These are phyloP conservation scores for Eupleurogrammus muticus DNA, from an alignment of 2,797 vertebrate genomes.

Conservation along the genomic window DNA sequence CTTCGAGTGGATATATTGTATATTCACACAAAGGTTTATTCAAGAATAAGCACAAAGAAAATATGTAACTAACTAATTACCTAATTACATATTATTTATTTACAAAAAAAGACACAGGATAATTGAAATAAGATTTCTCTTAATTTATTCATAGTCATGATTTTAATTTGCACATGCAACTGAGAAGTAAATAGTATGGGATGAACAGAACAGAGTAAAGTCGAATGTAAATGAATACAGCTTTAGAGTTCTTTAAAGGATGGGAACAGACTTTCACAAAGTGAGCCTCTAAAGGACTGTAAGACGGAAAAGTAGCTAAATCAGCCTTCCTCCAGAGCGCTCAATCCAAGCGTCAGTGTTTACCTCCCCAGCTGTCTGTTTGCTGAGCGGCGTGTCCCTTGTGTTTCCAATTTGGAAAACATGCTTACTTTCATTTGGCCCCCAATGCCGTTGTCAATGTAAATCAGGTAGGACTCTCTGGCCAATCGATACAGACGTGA, in stretches of 20 bases:
- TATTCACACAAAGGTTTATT: too few relatives aligned
- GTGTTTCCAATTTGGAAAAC: constrained; percentile 74
- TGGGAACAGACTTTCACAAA: constrained; percentile 3
- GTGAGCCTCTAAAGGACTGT: constrained; percentile 13
- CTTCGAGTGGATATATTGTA: too few relatives aligned
- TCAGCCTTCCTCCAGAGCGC: constrained; percentile 42
- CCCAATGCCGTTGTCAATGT: constrained; percentile 62
- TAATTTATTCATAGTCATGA: too few relatives aligned
- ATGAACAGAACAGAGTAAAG: too few relatives aligned
- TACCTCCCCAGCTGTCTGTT: constrained; percentile 53
- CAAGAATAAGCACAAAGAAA: too few relatives aligned
- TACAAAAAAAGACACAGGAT: too few relatives aligned
- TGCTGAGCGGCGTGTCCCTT: constrained; percentile 38
- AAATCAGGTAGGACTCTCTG: constrained; percentile 69
- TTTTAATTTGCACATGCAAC: too few relatives aligned
- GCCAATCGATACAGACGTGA: constrained; percentile 68
- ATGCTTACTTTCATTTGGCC: constrained; percentile 69
- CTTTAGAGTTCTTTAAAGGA: background rate
- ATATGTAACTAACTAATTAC: too few relatives aligned
- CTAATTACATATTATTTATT: too few relatives aligned
- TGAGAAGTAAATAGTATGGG: too few relatives aligned
- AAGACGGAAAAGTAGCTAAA: constrained; percentile 37
- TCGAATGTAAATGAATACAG: background rate
- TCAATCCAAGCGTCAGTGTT: constrained; percentile 54
- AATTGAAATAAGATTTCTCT: too few relatives aligned